Base-by-base conservation (phyloP, 2,888 invertebrate species). In the Luperina testacea region DNA sequence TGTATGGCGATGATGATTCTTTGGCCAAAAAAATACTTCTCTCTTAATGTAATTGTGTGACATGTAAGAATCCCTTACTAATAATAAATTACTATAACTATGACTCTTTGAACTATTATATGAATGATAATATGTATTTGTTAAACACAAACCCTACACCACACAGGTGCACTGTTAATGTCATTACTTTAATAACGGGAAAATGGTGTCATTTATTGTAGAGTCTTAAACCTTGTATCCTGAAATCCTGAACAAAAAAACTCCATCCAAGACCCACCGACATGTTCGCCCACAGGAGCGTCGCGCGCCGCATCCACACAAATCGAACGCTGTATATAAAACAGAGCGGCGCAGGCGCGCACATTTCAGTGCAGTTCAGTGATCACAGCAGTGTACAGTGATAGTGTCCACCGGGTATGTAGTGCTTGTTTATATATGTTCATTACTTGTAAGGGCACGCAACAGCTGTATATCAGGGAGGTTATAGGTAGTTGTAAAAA, bases 301-400 rank as follows among this genome's bases (percentile, higher is more conserved):
- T 73, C 86, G 9, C 67, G 0, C 32, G 81, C 73, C 86, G 9
- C 67, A 81, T 90, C 90, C 90, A 85, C 27, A 83, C 72, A 69
- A 84, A 53, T 77, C 83, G 42, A 79, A 81, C 82, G 68, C 32
- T 48, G 72, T 51, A 32, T 86, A 88, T 89, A 89, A 82, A 90
- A 90, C 78, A 24, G n/a, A 51, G 32, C 3, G n/a, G 53, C 81
- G 78, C 81, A 0, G 11, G 75, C 85, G 76, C 73, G 75, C 84
- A 76, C 80, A 83, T 90, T 90, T 90, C 89, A 90, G 90, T 90
- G 32, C 15, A 71, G 77, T 76, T 59, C 68, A 74, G 76, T 81
- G 78, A 61, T 65, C 75, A 72, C 57, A 20, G 72, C 74, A 67
- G 88, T 81, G 88, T 84, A 72, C 74, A 77, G 84, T 89, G 83